Evolutionary conservation across 2,113 vertebrate genomes (phyloP).

Genomic region (Oreocharis arfaki): DNA sequence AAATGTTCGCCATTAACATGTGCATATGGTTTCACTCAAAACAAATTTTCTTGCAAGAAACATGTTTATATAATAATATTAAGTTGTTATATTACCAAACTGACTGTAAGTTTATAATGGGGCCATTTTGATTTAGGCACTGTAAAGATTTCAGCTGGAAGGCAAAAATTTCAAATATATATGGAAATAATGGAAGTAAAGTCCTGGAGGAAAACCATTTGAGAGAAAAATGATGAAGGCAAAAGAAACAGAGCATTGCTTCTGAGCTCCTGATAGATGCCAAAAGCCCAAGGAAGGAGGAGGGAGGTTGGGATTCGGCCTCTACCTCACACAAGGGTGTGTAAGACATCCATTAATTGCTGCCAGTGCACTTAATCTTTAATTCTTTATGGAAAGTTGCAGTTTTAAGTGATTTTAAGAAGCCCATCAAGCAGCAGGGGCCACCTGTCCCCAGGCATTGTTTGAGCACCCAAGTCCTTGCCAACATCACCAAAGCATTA

Average conservation of each 20-base stretch:
- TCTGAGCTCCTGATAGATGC: not conserved
- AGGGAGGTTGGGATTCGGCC: not conserved
- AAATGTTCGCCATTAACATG: constrained; percentile 23
- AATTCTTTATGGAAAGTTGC: not conserved
- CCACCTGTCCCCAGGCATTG: not conserved
- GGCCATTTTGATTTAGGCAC: not conserved
- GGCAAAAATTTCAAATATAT: not conserved
- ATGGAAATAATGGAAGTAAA: not conserved
- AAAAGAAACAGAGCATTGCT: not conserved
- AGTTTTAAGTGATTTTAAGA: not conserved
- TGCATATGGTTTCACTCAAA: constrained; percentile 20
- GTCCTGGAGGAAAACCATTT: not conserved
- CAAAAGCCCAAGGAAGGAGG: not conserved
- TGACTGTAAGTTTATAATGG: not conserved
- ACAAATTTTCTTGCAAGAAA: not conserved
- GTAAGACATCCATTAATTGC: not conserved
- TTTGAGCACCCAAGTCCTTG: not conserved
- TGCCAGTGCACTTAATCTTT: not conserved
- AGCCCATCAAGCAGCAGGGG: not conserved
- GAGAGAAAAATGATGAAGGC: not conserved
- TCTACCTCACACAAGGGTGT: not conserved
- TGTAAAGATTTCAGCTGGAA: not conserved
- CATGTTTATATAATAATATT: not conserved
- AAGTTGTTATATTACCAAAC: not conserved
- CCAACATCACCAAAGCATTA: not conserved